Evolutionary conservation across 2,113 vertebrate species (phyloP).

Genomic region (Eulemur macaco): DNA sequence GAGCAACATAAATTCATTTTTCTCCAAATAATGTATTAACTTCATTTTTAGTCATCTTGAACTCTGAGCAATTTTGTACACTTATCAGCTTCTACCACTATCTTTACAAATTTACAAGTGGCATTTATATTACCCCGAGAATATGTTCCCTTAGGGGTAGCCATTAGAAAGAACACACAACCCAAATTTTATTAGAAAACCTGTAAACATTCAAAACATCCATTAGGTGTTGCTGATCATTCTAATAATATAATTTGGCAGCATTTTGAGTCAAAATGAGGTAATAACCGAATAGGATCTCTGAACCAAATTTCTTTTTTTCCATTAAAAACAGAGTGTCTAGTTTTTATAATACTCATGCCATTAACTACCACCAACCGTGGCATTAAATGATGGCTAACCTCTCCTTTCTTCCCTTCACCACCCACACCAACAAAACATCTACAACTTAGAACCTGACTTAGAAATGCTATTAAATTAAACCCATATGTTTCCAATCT

Average conservation of each 20-base stretch:
- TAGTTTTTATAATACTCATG: slow-evolving; percentile 64
- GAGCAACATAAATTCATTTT: slow-evolving; percentile 39
- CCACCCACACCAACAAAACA: slow-evolving; percentile 56
- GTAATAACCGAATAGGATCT: slow-evolving; percentile 80
- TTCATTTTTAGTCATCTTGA: slow-evolving; percentile 27
- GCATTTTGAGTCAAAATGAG: slow-evolving; percentile 80
- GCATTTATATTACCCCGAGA: slow-evolving; percentile 17
- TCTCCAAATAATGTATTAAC: slow-evolving; percentile 18
- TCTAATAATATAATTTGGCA: slow-evolving; percentile 71
- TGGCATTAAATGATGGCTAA: slow-evolving; percentile 74
- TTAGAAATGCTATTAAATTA: slow-evolving; percentile 66
- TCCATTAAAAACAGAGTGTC: slow-evolving; percentile 72
- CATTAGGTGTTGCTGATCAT: slow-evolving; percentile 71
- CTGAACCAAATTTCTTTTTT: slow-evolving; percentile 68
- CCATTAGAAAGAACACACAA: slow-evolving; percentile 40
- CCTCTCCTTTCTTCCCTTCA: slow-evolving; percentile 48
- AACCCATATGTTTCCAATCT: background rate
- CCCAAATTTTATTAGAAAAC: slow-evolving; percentile 69
- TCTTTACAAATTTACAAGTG: slow-evolving; percentile 41
- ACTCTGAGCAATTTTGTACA: slow-evolving; percentile 37
- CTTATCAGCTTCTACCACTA: background rate
- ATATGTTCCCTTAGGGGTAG: background rate
- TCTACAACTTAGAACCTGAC: slow-evolving; percentile 25
- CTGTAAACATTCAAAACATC: slow-evolving; percentile 73
- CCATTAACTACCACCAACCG: slow-evolving; percentile 73